phyloP scores from a whole-genome alignment of 2,888 invertebrate genomes.

The Melangyna quadrimaculata region DNA sequence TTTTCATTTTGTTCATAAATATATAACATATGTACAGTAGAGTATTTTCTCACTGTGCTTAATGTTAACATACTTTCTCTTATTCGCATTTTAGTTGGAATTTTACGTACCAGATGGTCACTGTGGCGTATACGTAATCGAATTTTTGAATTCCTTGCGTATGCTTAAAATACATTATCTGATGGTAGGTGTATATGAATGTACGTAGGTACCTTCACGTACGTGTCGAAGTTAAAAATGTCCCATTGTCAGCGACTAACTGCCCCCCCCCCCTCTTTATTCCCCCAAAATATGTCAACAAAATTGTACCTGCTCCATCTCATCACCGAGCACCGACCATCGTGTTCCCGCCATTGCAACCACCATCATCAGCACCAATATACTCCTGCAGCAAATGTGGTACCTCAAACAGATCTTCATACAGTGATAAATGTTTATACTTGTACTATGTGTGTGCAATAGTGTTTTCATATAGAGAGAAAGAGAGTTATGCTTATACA shows the following conservation, averaged over 20 bases:
- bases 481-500: conserved; percentile 9
- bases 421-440: conserved; percentile 5
- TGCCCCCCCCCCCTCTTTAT: not conserved
- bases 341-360: not conserved
- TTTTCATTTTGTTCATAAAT: not conserved
- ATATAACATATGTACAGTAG: not conserved
- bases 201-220: not conserved
- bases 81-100: conserved; percentile 9
- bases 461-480: not conserved
- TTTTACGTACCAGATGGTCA: conserved; percentile 47
- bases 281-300: conserved; percentile 44
- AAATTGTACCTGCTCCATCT: conserved; percentile 56
- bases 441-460: not conserved
- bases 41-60: not conserved
- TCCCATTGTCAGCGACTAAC: conserved; percentile 10
- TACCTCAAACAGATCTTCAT: conserved; percentile 42
- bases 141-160: conserved; percentile 56
- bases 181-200: not conserved
- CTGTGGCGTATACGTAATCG: conserved; percentile 64
- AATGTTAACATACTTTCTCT: conserved; percentile 1
- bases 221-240: conserved; percentile 45
- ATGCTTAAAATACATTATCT: not conserved
- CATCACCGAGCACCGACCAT: not conserved
- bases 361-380: not conserved
- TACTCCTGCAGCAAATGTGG: conserved; percentile 15